Base-by-base conservation (phyloP, 2,797 vertebrate species). In the Leptodactylus fallax region DNA sequence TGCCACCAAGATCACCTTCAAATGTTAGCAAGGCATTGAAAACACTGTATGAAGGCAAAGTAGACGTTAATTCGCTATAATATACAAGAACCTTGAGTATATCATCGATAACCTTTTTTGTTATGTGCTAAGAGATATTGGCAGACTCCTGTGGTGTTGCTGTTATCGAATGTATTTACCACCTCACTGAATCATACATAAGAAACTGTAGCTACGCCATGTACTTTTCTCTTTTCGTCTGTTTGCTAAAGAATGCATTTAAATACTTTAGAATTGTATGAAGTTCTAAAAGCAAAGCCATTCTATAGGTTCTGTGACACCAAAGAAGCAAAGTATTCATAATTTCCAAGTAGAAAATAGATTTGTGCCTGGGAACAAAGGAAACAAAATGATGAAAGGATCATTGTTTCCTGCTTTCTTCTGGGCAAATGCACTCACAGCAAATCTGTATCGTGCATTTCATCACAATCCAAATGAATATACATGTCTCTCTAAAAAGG, bases 151-250 rank as follows among this genome's bases (percentile, higher is more conserved):
- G 90, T 6, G 0, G 93, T 67, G 92, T 85, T 67, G 87, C 92
- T 94, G 94, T 92, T 94, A 93, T 93, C 93, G 94, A 92, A 92
- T 92, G 91, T 93, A 90, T 93, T 94, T 91, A 90, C 21, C 55
- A 90, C 21, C 88, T 78, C 87, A 91, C 89, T 90, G 92, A 93
- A 25, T 0, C 88, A 87, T 93, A 92, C 93, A 94, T 92, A 93
- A 93, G 92, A 91, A 91, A 92, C 92, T 90, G 93, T 94, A 91
- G 89, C 93, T 93, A 93, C 90, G 91, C 90, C 92, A 92, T 92
- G 90, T 91, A 92, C 90, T 92, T 92, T 92, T 91, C 93, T 89
- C 90, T 92, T 92, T 95, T 95, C 94, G 92, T 94, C 93, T 93
- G 78, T 88, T 93, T 90, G 92, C 87, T 94, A 94, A 92, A 95